Evolutionary conservation across 64 coral and sea anemone genomes (phyloP).

Genomic region (Dendronephthya gigantea): DNA sequence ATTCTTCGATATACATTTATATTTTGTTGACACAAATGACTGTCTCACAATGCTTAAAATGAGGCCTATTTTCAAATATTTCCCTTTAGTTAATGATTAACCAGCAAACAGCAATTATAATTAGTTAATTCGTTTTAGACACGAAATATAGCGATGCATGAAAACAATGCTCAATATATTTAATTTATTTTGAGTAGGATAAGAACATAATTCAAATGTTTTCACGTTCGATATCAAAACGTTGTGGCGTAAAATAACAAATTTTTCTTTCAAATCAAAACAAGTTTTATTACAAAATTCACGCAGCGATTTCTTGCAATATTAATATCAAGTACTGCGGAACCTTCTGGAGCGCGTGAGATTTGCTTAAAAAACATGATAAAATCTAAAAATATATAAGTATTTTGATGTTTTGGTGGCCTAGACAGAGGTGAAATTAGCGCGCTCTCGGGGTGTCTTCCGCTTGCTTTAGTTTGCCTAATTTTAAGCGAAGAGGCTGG

Average conservation of each 20-base stretch:
- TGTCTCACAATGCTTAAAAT: no score
- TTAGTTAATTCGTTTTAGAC: no score
- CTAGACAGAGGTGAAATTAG: background rate
- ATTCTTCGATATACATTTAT: background rate
- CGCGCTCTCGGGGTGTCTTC: background rate
- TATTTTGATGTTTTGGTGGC: background rate
- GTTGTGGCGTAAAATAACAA: background rate
- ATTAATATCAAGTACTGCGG: background rate
- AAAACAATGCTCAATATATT: no score
- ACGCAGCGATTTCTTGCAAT: background rate
- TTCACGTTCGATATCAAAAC: background rate
- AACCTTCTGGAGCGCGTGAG: background rate
- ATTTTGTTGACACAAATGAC: no score
- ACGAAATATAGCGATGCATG: no score
- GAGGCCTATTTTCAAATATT: no score
- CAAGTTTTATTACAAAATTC: background rate
- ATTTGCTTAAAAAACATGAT: background rate
- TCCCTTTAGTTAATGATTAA: no score
- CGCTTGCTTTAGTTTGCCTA: background rate
- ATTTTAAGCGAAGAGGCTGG: background rate
- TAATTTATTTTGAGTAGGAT: no score
- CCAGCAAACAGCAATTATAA: no score
- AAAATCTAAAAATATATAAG: background rate
- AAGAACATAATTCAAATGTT: background rate
- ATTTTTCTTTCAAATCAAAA: background rate